These are phyloP conservation scores for Steinernema hermaphroditum DNA, from an alignment of 2,888 invertebrate species.

Conservation along the genomic window DNA sequence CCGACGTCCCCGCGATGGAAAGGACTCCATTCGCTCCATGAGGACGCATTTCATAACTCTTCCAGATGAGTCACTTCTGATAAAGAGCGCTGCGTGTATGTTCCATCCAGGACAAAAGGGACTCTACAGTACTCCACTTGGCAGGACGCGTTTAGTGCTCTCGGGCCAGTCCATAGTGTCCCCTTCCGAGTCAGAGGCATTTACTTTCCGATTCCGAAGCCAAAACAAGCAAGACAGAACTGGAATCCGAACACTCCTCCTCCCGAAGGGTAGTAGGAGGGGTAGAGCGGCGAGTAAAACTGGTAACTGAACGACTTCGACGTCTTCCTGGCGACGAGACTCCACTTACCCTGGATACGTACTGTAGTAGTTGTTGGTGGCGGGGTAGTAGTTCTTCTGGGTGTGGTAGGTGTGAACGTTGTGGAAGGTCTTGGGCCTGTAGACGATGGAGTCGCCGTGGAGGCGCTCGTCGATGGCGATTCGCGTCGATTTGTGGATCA, in stretches of 20 bases:
- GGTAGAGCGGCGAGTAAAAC: background rate
- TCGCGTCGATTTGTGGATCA: background rate
- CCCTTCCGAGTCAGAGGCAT: no score
- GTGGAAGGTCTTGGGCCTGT: conserved; percentile 1
- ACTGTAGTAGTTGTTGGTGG: background rate
- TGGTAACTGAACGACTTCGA: background rate
- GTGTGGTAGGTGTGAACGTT: background rate
- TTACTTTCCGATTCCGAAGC: conserved; percentile 2
- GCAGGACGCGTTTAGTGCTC: no score
- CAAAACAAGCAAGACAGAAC: conserved; percentile 6
- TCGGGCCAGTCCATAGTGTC: no score
- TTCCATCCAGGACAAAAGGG: no score
- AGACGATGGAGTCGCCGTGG: conserved; percentile 8
- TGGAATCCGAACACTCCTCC: conserved; percentile 7
- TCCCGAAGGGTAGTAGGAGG: background rate
- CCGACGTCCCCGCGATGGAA: background rate
- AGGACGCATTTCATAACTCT: no score
- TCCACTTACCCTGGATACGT: background rate
- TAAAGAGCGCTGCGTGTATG: no score
- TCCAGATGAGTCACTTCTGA: no score
- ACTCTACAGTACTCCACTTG: no score
- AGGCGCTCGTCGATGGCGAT: background rate
- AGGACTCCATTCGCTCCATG: background rate
- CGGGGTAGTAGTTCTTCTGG: background rate
- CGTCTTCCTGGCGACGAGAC: no score